Conservation (phyloP, 2,113 vertebrate species). For the Melanocharis versteri region DNA sequence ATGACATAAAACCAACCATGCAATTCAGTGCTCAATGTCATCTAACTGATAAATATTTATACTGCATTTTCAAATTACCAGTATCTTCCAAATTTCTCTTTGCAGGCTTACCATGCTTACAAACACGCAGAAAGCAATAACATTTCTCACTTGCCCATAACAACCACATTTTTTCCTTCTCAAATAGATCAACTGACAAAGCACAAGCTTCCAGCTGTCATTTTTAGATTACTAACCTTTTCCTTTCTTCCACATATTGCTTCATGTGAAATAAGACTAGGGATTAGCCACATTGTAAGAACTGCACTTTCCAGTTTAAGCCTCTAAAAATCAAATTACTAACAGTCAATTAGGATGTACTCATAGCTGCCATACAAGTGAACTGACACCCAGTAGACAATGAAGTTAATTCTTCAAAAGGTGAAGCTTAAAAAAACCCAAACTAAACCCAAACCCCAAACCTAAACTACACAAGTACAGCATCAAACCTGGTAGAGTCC, state of each 20-base stretch:
- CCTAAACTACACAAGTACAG: neutral
- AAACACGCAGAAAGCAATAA: slow-evolving; percentile 65
- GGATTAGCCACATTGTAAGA: neutral
- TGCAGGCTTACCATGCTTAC: slow-evolving; percentile 59
- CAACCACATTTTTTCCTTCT: neutral
- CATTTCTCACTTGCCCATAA: slow-evolving; percentile 32
- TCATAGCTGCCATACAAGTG: slow-evolving; percentile 55
- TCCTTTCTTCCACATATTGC: neutral
- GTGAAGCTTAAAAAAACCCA: neutral
- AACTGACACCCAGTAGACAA: slow-evolving; percentile 50
- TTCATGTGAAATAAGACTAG: neutral
- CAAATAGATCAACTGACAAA: neutral
- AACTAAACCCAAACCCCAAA: neutral
- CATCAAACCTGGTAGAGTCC: neutral
- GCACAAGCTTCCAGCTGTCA: neutral
- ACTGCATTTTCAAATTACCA: slow-evolving; percentile 50
- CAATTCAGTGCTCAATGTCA: slow-evolving; percentile 73
- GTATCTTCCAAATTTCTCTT: slow-evolving; percentile 29
- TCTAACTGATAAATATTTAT: slow-evolving; percentile 67
- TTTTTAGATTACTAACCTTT: neutral
- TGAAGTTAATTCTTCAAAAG: neutral
- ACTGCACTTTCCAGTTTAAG: neutral
- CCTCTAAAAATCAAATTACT: slow-evolving; percentile 1
- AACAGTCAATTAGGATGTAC: slow-evolving; percentile 7
- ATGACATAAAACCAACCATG: slow-evolving; percentile 50